These are phyloP conservation scores for Beaufortia kweichowensis DNA, from an alignment of 2,113 vertebrate genomes.

Conservation along the genomic window DNA sequence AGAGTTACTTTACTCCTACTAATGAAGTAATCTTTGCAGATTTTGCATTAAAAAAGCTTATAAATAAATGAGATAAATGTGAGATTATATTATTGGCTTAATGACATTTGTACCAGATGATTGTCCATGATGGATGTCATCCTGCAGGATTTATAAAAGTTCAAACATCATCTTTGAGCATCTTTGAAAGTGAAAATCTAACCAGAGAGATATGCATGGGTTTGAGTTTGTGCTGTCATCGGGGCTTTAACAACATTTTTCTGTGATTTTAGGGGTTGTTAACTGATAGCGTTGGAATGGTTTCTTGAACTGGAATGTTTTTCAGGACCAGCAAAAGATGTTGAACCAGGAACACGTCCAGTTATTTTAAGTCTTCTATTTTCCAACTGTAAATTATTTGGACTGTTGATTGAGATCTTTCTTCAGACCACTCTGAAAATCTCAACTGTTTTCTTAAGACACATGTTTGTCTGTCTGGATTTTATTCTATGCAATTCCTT, in stretches of 20 bases:
- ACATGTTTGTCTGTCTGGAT: not conserved
- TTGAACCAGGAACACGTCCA: not conserved
- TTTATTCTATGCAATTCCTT: constrained; percentile 11
- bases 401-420: not conserved
- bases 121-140: no score
- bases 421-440: not conserved
- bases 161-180: no score
- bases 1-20: no score
- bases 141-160: no score
- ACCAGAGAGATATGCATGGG: no score
- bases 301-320: not conserved
- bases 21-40: no score
- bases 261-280: not conserved
- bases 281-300: not conserved
- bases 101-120: no score
- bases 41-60: no score
- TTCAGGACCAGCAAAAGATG: not conserved
- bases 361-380: not conserved
- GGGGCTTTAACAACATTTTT: not conserved
- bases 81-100: no score
- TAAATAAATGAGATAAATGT: no score
- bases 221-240: no score
- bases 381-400: not conserved
- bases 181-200: no score
- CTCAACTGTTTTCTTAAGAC: not conserved